Base-by-base conservation (phyloP, 2,113 vertebrate species). In the Morone saxatilis region DNA sequence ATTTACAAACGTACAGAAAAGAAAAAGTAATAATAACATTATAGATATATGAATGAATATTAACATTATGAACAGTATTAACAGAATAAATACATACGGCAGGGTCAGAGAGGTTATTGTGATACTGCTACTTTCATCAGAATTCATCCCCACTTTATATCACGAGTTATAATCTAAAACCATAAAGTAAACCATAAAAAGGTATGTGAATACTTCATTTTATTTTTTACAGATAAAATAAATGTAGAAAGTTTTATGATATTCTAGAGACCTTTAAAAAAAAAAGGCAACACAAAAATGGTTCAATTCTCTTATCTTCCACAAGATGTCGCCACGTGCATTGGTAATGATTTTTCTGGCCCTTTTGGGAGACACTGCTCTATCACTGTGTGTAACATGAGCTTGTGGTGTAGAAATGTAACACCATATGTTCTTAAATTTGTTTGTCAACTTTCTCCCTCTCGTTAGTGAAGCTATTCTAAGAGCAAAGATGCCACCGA, bases 401-500 rank as follows among this genome's bases (percentile, higher is more conserved):
- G 7, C 56, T 53, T 43, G 19, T 60, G 7, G 1, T 71, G 36
- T 56, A 67, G 20, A 25, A 87, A 57, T 10, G 5, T 38, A 8
- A 4, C 25, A 36, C n/a, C 4, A 1, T 16, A 4, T 50, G 8
- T n/a, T 36, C 3, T 66, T 76, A 2, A 17, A 19, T 66, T 47
- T 67, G 25, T n/a, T 19, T 1, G 1, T 68, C 40, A 67, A 72
- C 40, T 0, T 51, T 41, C n/a, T 71, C 13, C 8, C n/a, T 84
- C 6, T 71, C 41, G 13, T 16, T 50, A 71, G 22, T 51, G 31
- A 57, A 73, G 14, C 50, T 17, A 13, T 53, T 8, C 13, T 2
- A 48, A 65, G 22, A 78, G 66, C 73, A 89, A 90, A 13, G 3
- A 95, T 94, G 94, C 66, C 90, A 70, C 25, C 59, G 25, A 96